Base-by-base conservation (phyloP, 2,113 vertebrate genomes). In the Chamaetylas fuelleborni region DNA sequence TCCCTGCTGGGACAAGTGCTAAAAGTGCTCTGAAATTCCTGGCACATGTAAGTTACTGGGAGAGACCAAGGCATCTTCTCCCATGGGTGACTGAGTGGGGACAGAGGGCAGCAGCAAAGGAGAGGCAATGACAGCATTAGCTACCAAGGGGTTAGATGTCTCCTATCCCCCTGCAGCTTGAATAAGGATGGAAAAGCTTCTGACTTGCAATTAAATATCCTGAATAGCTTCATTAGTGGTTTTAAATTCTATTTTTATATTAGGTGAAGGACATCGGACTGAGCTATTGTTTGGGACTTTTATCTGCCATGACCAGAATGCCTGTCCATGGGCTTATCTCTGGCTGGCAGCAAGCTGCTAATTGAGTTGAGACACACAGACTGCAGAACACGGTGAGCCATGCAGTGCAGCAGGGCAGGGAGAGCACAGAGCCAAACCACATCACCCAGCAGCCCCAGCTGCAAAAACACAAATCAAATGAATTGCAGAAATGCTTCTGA, bases 271-370 rank as follows among this genome's bases (percentile, higher is more conserved):
- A 77, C 85, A 80, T 66, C 31, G 6, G 24, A 66, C 62, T 73
- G 71, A 90, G 48, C 22, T 86, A 42, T 60, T 80, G 42, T 85
- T 82, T 86, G 67, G 45, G 42, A 24, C 26, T 90, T 94, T 93
- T 89, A 89, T 95, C 91, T 89, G 77, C 66, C 65, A 61, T 50
- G 73, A 74, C 88, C 81, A 67, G 61, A 31, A 43, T 23, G 62
- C 64, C 43, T 88, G 23, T 81, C 86, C 76, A 60, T 29, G 43
- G 83, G 26, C 81, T 96, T 95, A 92, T 94, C 85, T 90, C 74
- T 62, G 71, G 45, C 87, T 81, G 90, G 62, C 90, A 91, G 91
- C 42, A 40, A 25, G 23, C 45, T 77, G 56, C 50, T 95, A 65
- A 90, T 60, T 73, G 94, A 88, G 80, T 36, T 78, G 64, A 70